A percentile compares a stretch with the other conserved stretches of the same genome.
These are phyloP conservation scores for Brachyrhaphis roseni DNA, from an alignment of 2,797 vertebrate genomes.

Conservation along the genomic window DNA sequence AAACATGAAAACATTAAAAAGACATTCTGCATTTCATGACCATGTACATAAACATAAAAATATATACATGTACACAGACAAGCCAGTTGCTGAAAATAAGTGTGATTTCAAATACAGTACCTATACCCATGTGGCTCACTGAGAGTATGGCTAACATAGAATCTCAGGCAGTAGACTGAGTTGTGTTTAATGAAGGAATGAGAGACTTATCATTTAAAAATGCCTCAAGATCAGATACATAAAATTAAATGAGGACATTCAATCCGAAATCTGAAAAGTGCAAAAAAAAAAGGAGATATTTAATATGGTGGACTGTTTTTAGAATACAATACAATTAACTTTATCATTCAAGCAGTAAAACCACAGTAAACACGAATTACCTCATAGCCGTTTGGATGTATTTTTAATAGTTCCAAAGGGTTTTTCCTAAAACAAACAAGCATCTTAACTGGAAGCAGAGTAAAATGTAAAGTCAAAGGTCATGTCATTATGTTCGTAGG, in stretches of 20 bases:
- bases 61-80: not conserved
- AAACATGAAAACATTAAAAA: conserved; percentile 42
- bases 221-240: not conserved
- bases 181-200: too few species aligned
- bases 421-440: not conserved
- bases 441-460: not conserved
- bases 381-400: not conserved
- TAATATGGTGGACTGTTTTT: not conserved
- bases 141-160: not conserved
- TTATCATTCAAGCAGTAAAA: not conserved
- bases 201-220: not conserved
- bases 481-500: not conserved
- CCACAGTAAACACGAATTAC: not conserved
- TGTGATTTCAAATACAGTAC: not conserved
- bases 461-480: not conserved
- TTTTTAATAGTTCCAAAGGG: not conserved
- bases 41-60: conserved; percentile 9
- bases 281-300: not conserved
- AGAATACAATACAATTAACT: not conserved
- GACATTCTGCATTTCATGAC: conserved; percentile 27
- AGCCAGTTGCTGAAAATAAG: not conserved
- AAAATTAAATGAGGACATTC: not conserved
- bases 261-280: too few species aligned
- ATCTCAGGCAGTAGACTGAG: not conserved
- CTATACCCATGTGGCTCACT: not conserved